Conservation (phyloP, 2,797 vertebrate species). For the Sternarchorhynchus goeldii region DNA sequence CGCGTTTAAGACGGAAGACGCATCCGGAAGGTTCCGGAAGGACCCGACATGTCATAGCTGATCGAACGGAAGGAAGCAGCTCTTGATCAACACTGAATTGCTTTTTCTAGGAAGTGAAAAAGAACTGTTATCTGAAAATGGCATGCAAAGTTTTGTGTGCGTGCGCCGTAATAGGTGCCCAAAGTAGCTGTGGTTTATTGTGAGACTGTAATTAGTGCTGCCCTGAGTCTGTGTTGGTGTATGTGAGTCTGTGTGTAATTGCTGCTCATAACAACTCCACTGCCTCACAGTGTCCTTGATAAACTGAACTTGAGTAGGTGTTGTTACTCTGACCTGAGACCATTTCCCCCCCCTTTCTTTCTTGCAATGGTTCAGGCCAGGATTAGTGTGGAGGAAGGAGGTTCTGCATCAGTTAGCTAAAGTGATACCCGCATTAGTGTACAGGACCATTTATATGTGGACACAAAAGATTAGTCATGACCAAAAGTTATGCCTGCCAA, state of each 20-base stretch:
- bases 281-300: neutral
- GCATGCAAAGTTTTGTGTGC: slow-evolving; percentile 1
- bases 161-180: slow-evolving; percentile 24
- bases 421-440: too few relatives aligned
- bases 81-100: neutral
- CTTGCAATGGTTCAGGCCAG: too few relatives aligned
- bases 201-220: slow-evolving; percentile 66
- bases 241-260: slow-evolving; percentile 57
- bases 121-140: slow-evolving; percentile 14
- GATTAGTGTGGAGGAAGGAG: neutral
- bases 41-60: neutral
- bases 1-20: slow-evolving; percentile 16
- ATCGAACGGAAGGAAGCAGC: slow-evolving; percentile 4
- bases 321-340: neutral
- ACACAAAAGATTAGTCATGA: too few relatives aligned
- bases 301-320: neutral
- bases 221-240: slow-evolving; percentile 36
- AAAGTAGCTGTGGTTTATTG: slow-evolving; percentile 68
- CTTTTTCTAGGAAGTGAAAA: neutral
- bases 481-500: too few relatives aligned
- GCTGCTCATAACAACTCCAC: slow-evolving; percentile 60
- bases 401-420: neutral
- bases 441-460: too few relatives aligned
- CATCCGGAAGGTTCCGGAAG: neutral
- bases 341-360: neutral